Evolutionary conservation across 2,113 vertebrate genomes (phyloP).

Genomic region (Pterocles orientalis): DNA sequence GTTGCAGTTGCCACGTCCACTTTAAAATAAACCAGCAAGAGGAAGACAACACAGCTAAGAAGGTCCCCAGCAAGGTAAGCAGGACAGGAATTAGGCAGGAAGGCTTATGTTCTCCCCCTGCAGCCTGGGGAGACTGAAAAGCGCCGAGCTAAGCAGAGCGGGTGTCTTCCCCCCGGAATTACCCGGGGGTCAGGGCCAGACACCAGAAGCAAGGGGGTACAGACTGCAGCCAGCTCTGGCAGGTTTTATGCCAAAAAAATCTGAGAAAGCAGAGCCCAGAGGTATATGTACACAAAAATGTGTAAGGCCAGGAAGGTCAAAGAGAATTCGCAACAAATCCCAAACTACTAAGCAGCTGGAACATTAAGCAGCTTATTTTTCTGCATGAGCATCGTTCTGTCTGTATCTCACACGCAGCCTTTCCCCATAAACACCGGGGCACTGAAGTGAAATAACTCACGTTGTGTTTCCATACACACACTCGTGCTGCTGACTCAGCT

Average conservation of each 20-base stretch:
- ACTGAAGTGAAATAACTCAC: not conserved
- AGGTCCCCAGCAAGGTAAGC: not conserved
- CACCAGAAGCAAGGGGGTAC: rapidly evolving
- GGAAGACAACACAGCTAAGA: not conserved
- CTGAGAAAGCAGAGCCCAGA: not conserved
- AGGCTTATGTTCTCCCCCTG: not conserved
- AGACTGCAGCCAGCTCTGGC: not conserved
- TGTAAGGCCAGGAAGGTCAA: not conserved
- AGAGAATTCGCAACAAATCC: not conserved
- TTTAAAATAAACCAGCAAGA: not conserved
- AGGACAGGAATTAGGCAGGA: not conserved
- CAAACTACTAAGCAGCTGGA: not conserved
- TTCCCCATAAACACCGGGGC: not conserved
- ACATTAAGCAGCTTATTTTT: not conserved
- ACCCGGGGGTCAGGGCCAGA: not conserved
- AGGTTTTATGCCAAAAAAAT: not conserved
- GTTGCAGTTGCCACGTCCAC: not conserved
- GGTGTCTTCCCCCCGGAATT: not conserved
- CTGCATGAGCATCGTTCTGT: not conserved
- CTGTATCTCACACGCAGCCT: not conserved
- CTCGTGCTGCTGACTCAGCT: not conserved
- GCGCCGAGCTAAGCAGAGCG: not conserved
- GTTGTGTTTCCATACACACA: not conserved
- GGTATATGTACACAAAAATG: rapidly evolving
- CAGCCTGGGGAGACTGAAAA: not conserved